A percentile compares a stretch with the other conserved stretches of the same genome.
Evolutionary conservation across 2,797 vertebrate genomes (phyloP).

Genomic region (Sciurus vulgaris): DNA sequence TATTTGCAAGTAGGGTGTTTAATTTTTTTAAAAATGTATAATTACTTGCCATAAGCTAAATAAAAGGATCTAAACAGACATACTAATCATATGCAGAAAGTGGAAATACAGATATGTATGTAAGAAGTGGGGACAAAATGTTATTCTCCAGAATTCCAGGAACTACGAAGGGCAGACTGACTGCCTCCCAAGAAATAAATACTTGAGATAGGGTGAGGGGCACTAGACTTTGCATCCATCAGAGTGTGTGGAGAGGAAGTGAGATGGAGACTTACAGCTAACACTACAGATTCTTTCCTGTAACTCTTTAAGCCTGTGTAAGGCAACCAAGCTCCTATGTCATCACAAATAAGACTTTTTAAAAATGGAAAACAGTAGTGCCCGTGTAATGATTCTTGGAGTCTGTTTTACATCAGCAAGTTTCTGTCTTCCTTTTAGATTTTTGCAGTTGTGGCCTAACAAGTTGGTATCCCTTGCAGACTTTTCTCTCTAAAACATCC

Average conservation of each 20-base stretch:
- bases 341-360: neutral
- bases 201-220: neutral
- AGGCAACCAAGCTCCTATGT: neutral
- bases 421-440: neutral
- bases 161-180: neutral
- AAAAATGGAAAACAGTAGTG: neutral
- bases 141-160: constrained; percentile 40
- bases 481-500: constrained; percentile 43
- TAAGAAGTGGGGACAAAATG: neutral
- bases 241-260: neutral
- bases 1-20: neutral
- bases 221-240: neutral
- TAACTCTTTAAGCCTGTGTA: neutral
- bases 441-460: neutral
- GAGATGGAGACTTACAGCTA: neutral
- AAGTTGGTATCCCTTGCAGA: neutral
- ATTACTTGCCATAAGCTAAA: constrained; percentile 26
- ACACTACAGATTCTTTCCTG: neutral
- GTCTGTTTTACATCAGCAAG: neutral
- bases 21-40: neutral
- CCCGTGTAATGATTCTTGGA: neutral
- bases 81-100: neutral
- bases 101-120: neutral
- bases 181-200: neutral
- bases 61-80: neutral